Evolutionary conservation across 2,888 invertebrate genomes (phyloP), one percentile per base, ranked within the genome.

Genomic region (Axea sp.): DNA sequence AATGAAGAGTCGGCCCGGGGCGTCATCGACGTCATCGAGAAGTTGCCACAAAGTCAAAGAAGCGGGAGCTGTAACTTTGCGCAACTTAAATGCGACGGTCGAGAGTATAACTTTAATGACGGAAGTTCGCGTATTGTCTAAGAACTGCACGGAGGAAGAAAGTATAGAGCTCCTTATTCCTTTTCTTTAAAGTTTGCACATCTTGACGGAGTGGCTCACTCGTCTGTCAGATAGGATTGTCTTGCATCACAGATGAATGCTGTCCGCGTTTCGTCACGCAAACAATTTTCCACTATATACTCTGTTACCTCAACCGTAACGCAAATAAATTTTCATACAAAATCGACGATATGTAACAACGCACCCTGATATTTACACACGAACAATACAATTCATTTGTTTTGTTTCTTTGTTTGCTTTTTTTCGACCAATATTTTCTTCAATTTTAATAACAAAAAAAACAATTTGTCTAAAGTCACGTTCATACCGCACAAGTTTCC

Each of bases 81-180:
- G 76, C 76, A 84, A 84, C 78, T 84, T 80, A 73, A 76, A 77
- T 77, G 68, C 71, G 76, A 75, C 73, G 62, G 78, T 67, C 72
- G 76, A 76, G 79, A 78, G 75, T 78, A 78, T 84, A 86, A 85
- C 86, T 85, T 85, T 86, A 85, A 86, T 85, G 84, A 84, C 83
- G 79, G 82, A 85, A 86, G 85, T 85, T 86, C 69, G 78, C 59
- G 81, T 80, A 84, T 86, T 86, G 86, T 86, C 85, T 82, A 81
- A 82, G 81, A 82, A 82, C 78, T 80, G 77, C 71, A 59, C 12
- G 73, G 76, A 83, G 80, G 84, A 84, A 83, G 84, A 85, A 84
- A 83, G 81, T 81, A 76, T 68, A 76, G n/a, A n/a, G 76, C 79
- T 83, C 81, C 75, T 78, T 73, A 60, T 72, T 60, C 68, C 72